Evolutionary conservation across 2,797 vertebrate genomes (phyloP), one percentile per base, ranked within the genome.

Genomic region (Echeneis naucrates): DNA sequence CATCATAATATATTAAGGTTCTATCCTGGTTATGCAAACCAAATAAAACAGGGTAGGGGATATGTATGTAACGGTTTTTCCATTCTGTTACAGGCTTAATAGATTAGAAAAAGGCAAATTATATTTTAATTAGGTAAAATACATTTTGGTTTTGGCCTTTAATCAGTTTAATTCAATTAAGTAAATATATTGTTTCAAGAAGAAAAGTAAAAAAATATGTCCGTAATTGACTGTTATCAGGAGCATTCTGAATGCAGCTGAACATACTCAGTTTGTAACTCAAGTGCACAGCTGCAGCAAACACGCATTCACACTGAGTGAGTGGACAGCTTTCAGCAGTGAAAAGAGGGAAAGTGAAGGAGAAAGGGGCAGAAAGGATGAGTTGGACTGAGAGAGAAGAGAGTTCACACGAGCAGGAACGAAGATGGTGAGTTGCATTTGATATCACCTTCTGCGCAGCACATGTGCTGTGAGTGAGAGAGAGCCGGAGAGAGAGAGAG

Each of bases 371-470:
- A 58, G 61, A 81, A 32, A 33, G 26, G 23, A 55, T 56, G 45
- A 50, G 53, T 16, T 53, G 62, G 62, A 78, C 42, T 50, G 27
- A 48, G 40, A 59, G 26, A 68, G 72, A 78, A 62, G 77, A 81
- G 26, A 86, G 78, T 87, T 85, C 30, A 73, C 82, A 71, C 74
- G 72, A 76, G 65, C 66, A 59, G 52, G 45, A 45, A 63, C 40
- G n/a, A 65, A 82, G 93, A 93, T 90, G 89, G 90, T 86, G 94
- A 92, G 91, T 86, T 94, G 85, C 91, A 94, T 96, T 96, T 95
- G 95, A 96, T 96, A 95, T 94, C 94, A 90, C 94, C 95, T 95
- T 97, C 97, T 98, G 96, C 93, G 82, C 89, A 87, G 90, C 97
- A 97, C 95, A 95, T 95, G 97, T 96, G 95, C 93, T 80, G 83